phyloP scores from a whole-genome alignment of 2,797 vertebrate species.

The Perdix hodgsoniae region DNA sequence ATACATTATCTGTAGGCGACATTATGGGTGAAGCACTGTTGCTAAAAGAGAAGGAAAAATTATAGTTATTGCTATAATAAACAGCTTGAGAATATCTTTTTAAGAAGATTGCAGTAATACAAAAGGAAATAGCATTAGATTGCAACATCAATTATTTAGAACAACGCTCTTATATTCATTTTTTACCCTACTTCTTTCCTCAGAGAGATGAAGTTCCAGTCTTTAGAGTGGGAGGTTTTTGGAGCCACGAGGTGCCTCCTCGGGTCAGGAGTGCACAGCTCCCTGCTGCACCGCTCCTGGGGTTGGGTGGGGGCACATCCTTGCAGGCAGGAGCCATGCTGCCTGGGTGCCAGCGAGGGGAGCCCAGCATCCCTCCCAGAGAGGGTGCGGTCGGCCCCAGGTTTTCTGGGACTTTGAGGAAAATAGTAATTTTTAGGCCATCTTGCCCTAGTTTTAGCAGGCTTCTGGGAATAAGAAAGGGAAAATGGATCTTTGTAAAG shows the following conservation, averaged over 20 bases:
- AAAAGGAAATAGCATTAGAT: constrained; percentile 69
- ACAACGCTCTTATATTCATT: constrained; percentile 25
- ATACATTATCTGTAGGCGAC: constrained; percentile 64
- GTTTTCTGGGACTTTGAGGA: constrained; percentile 62
- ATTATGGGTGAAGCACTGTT: constrained; percentile 60
- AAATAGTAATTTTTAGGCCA: constrained; percentile 70
- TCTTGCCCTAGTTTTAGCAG: constrained; percentile 71
- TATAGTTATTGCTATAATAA: constrained; percentile 77
- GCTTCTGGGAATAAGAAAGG: constrained; percentile 72
- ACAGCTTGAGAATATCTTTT: constrained; percentile 76
- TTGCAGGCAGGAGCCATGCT: background rate
- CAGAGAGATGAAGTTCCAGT: constrained; percentile 18
- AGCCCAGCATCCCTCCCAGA: background rate
- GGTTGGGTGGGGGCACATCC: background rate
- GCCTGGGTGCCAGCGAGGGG: background rate
- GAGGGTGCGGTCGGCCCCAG: constrained; percentile 4
- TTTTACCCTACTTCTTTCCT: constrained; percentile 52
- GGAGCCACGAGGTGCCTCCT: background rate
- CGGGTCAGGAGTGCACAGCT: constrained; percentile 37
- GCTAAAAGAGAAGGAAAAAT: constrained; percentile 79
- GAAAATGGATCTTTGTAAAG: constrained; percentile 69
- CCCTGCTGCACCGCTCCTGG: background rate
- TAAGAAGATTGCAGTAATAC: constrained; percentile 61
- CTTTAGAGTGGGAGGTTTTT: constrained; percentile 30
- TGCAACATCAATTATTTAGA: constrained; percentile 58